These are phyloP conservation scores for Tanytarsus gracilentus DNA, from an alignment of 2,888 invertebrate genomes.

Conservation along the genomic window DNA sequence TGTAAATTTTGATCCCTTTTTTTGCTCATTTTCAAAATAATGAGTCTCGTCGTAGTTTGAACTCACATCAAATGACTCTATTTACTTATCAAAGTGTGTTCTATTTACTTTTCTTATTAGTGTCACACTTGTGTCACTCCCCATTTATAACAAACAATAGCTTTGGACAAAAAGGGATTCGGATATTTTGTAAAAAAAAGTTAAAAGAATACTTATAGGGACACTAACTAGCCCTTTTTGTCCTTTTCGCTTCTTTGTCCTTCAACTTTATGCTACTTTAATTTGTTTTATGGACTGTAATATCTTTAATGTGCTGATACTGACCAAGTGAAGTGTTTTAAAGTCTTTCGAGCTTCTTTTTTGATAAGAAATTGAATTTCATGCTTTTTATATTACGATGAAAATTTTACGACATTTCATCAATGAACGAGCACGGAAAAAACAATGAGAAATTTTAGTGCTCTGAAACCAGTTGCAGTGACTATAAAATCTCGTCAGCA, in stretches of 20 bases:
- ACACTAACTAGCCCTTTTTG: background rate
- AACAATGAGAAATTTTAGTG: background rate
- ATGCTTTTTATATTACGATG: too few species aligned
- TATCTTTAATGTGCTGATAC: too few species aligned
- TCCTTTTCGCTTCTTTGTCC: background rate
- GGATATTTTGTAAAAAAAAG: too few species aligned
- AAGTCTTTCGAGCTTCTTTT: background rate
- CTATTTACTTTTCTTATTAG: conserved; percentile 20
- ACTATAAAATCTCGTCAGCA: conserved; percentile 18
- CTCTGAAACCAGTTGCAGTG: conserved; percentile 23
- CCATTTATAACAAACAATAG: background rate
- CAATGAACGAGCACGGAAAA: background rate
- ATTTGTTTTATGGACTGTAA: conserved; percentile 24
- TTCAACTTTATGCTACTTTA: conserved; percentile 13
- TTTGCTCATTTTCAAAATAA: too few species aligned
- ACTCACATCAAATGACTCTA: too few species aligned
- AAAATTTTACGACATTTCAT: too few species aligned
- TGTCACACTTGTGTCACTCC: conserved; percentile 17
- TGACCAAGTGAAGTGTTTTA: too few species aligned
- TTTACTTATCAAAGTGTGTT: conserved; percentile 24
- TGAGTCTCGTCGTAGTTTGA: too few species aligned
- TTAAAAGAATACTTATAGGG: too few species aligned
- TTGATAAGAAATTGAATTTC: background rate
- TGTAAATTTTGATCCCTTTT: too few species aligned
- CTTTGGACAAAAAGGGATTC: background rate